These are phyloP conservation scores for Brachyopa scutellaris DNA, from an alignment of 2,888 invertebrate genomes.

Conservation along the genomic window DNA sequence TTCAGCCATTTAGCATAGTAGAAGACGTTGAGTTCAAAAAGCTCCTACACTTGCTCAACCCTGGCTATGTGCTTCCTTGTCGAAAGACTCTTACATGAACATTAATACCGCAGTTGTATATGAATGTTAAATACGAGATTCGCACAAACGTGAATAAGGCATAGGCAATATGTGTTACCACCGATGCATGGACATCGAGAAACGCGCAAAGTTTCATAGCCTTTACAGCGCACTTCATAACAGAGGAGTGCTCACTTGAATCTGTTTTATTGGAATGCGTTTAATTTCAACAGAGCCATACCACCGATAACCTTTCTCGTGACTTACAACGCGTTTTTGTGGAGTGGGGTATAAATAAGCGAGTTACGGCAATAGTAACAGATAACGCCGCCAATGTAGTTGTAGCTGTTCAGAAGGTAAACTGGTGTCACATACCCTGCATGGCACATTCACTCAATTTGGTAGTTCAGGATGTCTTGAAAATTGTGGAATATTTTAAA, in stretches of 20 bases:
- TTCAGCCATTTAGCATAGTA: not conserved
- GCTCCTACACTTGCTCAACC: constrained; percentile 13
- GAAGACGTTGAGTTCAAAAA: constrained; percentile 28
- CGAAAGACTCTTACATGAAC: constrained; percentile 1
- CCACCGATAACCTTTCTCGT: not conserved
- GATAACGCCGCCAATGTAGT: not conserved
- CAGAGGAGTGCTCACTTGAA: not conserved
- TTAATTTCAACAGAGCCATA: too few relatives aligned
- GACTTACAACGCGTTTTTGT: not conserved
- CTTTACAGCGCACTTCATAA: constrained; percentile 51
- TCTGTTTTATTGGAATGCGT: too few relatives aligned
- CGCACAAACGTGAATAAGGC: not conserved
- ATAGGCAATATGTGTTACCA: not conserved
- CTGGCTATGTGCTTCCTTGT: constrained; percentile 11
- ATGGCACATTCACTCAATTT: too few relatives aligned
- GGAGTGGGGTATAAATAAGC: not conserved
- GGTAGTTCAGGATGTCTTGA: not conserved
- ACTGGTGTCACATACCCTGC: not conserved
- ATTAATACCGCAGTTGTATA: not conserved
- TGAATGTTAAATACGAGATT: not conserved
- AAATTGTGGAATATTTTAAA: constrained; percentile 3
- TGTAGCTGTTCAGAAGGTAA: not conserved
- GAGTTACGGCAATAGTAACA: not conserved
- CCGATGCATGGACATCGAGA: constrained; percentile 31
- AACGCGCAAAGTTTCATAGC: constrained; percentile 31